phyloP scores from a whole-genome alignment of 2,113 vertebrate genomes.

The Buteo buteo region DNA sequence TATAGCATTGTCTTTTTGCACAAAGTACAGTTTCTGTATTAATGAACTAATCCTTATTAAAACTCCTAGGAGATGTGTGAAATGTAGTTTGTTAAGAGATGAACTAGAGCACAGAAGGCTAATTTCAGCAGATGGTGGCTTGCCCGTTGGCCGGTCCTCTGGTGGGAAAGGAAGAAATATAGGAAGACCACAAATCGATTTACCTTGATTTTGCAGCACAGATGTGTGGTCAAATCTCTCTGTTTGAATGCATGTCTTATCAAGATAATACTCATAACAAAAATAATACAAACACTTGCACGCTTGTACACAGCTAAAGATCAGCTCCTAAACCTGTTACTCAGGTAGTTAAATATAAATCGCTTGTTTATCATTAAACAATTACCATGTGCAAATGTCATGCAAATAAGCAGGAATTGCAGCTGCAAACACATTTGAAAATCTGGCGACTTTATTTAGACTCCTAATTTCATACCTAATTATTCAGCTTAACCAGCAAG shows the following conservation, averaged over 20 bases:
- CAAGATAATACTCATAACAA: background rate
- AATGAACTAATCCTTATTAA: background rate
- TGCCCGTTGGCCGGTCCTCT: background rate
- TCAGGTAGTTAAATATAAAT: background rate
- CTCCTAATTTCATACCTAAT: background rate
- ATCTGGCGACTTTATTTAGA: background rate
- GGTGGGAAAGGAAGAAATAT: background rate
- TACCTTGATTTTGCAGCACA: background rate
- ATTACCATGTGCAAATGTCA: background rate
- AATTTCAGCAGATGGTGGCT: background rate
- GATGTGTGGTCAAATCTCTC: background rate
- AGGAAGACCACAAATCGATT: background rate
- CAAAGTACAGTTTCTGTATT: background rate
- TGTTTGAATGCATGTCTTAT: background rate
- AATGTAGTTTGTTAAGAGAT: background rate
- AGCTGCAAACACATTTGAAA: background rate
- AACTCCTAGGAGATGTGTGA: background rate
- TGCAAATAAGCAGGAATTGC: background rate
- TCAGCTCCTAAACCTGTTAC: background rate
- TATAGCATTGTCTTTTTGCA: background rate
- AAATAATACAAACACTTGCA: background rate
- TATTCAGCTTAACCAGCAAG: background rate
- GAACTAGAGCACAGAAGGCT: background rate
- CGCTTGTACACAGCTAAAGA: background rate
- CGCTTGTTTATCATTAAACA: background rate